These are phyloP conservation scores for Mnemiopsis leidyi DNA, from an alignment of 37 sponge, comb jelly and placozoan genomes.

Conservation along the genomic window DNA sequence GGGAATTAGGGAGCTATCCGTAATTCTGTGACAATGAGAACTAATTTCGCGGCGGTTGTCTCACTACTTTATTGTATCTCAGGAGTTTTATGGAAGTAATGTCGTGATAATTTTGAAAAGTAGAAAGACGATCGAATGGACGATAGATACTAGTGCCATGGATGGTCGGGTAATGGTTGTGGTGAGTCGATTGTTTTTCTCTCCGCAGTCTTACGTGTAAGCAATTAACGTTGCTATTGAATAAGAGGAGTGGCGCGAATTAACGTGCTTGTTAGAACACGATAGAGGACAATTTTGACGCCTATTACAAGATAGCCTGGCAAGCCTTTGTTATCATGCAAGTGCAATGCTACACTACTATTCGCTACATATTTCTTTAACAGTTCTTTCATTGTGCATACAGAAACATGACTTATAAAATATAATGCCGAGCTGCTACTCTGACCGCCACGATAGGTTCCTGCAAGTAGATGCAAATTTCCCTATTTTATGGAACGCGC, in stretches of 20 bases:
- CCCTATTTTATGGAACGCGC: conserved; percentile 14
- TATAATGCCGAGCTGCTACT: background rate
- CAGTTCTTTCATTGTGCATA: background rate
- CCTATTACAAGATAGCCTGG: background rate
- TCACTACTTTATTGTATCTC: background rate
- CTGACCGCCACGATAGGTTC: background rate
- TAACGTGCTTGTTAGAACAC: background rate
- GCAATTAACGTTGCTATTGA: no score
- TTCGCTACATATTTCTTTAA: background rate
- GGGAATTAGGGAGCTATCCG: background rate
- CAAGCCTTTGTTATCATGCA: background rate
- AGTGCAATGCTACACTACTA: background rate
- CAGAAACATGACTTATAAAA: background rate
- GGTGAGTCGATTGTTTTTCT: conserved; percentile 3
- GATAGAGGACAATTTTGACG: background rate
- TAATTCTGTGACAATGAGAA: background rate
- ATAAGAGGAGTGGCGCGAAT: no score
- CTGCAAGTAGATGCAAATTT: background rate
- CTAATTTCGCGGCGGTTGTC: background rate
- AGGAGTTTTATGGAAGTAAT: conserved; percentile 10
- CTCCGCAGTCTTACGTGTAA: no score
- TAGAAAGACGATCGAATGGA: background rate
- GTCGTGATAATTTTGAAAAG: background rate
- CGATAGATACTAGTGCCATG: conserved; percentile 47
- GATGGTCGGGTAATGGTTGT: conserved; percentile 18